A percentile compares a stretch with the other conserved stretches of the same genome.
These are phyloP conservation scores for Anticlea derivata DNA, from an alignment of 2,888 invertebrate genomes.

Conservation along the genomic window DNA sequence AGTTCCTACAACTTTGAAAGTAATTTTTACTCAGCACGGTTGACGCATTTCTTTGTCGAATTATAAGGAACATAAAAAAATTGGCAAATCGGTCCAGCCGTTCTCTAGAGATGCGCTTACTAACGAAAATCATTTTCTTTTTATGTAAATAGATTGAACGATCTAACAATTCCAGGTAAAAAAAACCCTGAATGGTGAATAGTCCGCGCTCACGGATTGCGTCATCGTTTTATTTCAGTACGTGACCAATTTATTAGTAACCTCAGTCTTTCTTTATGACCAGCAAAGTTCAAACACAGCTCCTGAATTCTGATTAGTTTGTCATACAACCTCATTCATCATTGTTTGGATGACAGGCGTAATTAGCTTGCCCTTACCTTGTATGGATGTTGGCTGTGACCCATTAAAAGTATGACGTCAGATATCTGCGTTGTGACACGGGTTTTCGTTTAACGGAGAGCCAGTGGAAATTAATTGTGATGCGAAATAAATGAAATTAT, in stretches of 20 bases:
- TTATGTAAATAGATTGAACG: slow-evolving; percentile 15
- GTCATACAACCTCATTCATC: slow-evolving; percentile 63
- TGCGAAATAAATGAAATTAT: slow-evolving; percentile 20
- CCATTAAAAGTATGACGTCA: slow-evolving; percentile 56
- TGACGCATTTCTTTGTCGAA: not conserved
- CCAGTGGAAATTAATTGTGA: slow-evolving; percentile 13
- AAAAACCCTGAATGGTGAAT: slow-evolving; percentile 4
- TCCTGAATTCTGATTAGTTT: slow-evolving; percentile 71
- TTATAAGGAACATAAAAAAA: not conserved
- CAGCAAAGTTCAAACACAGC: slow-evolving; percentile 72
- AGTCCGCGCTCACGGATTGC: slow-evolving; percentile 27
- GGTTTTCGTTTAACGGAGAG: slow-evolving; percentile 28
- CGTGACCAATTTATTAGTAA: slow-evolving; percentile 38
- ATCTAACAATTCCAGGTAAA: slow-evolving; percentile 2
- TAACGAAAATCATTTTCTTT: no score
- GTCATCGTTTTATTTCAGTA: slow-evolving; percentile 36
- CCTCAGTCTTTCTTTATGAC: slow-evolving; percentile 40
- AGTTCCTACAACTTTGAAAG: no score
- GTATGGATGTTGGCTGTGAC: slow-evolving; percentile 49
- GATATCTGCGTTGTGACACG: slow-evolving; percentile 38
- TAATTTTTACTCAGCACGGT: no score
- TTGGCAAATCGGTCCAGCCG: no score
- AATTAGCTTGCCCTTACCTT: slow-evolving; percentile 72
- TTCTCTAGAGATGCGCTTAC: no score
- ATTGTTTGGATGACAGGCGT: slow-evolving; percentile 67